Percentiles rank a stretch among this genome's conserved stretches.
Evolutionary conservation across 1,140 invertebrate genomes (phyloP).

Genomic region (Drosophila carrolli): DNA sequence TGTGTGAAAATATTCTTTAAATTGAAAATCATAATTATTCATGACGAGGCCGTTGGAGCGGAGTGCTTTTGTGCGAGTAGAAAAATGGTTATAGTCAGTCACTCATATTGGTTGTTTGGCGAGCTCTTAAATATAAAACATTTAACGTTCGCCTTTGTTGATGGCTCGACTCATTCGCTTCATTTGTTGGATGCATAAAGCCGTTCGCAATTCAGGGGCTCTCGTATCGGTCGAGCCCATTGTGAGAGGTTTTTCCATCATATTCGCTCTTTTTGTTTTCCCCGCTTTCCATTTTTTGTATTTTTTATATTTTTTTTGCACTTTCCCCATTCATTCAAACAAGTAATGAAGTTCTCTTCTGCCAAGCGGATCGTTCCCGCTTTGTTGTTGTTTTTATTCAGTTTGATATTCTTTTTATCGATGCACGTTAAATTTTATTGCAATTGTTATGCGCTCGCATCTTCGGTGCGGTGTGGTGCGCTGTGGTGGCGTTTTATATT

Average conservation of each 20-base stretch:
- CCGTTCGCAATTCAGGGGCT: background rate
- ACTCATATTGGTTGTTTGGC: slow-evolving; percentile 55
- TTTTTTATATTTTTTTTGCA: slow-evolving; percentile 14
- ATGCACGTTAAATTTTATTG: slow-evolving; percentile 82
- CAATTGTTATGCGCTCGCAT: slow-evolving; percentile 78
- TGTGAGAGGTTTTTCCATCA: slow-evolving; percentile 67
- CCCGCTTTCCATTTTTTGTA: slow-evolving; percentile 14
- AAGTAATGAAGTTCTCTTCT: slow-evolving; percentile 79
- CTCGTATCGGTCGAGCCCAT: slow-evolving; percentile 47
- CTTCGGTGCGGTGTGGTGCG: slow-evolving; percentile 30
- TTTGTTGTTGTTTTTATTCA: slow-evolving; percentile 68
- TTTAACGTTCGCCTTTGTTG: slow-evolving; percentile 76
- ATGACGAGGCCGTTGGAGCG: slow-evolving; percentile 28
- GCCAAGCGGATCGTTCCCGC: slow-evolving; percentile 28
- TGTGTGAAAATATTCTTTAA: slow-evolving; percentile 62
- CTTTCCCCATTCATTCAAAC: slow-evolving; percentile 70
- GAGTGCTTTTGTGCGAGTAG: slow-evolving; percentile 19
- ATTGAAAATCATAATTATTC: slow-evolving; percentile 81
- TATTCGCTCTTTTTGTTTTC: slow-evolving; percentile 53
- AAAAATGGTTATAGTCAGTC: slow-evolving; percentile 38
- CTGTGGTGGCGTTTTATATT: slow-evolving; percentile 71
- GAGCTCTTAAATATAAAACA: slow-evolving; percentile 81
- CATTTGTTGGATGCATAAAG: slow-evolving; percentile 75
- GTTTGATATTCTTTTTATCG: slow-evolving; percentile 78
- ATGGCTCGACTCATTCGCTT: slow-evolving; percentile 67